Evolutionary conservation across 2,113 vertebrate genomes (phyloP).

Genomic region (Drymodes brunneopygia): DNA sequence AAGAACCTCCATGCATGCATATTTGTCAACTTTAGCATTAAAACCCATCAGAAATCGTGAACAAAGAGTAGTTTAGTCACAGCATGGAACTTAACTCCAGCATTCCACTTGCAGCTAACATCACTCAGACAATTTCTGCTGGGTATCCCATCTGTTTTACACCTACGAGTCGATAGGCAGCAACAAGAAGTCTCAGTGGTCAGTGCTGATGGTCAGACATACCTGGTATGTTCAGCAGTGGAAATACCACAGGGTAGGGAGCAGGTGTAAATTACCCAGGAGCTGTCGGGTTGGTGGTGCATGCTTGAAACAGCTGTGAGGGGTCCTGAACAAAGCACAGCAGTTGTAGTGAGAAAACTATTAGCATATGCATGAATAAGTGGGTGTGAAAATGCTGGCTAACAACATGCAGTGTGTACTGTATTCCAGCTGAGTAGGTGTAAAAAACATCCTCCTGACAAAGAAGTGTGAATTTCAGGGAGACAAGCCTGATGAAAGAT

Average conservation of each 20-base stretch:
- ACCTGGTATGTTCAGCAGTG: background rate
- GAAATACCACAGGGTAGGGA: background rate
- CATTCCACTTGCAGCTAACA: background rate
- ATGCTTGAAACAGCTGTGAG: conserved; percentile 14
- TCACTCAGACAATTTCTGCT: background rate
- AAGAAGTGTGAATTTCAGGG: conserved; percentile 55
- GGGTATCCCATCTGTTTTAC: background rate
- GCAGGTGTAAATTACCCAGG: conserved; percentile 47
- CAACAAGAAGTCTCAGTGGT: background rate
- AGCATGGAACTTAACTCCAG: background rate
- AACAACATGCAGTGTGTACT: background rate
- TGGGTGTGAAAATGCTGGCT: conserved; percentile 52
- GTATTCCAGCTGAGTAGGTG: conserved; percentile 54
- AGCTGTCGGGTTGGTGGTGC: background rate
- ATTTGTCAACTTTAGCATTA: background rate
- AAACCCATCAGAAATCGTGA: background rate
- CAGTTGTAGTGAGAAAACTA: conserved; percentile 46
- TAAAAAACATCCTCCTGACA: conserved; percentile 35
- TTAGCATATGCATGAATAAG: conserved; percentile 58
- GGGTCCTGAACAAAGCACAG: background rate
- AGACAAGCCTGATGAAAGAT: background rate
- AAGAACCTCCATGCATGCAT: background rate
- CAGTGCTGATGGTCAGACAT: background rate
- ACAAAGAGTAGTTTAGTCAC: background rate
- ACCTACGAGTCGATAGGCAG: background rate